phyloP scores from a whole-genome alignment of 2,797 vertebrate species.

The Muraenolepis orangiensis region DNA sequence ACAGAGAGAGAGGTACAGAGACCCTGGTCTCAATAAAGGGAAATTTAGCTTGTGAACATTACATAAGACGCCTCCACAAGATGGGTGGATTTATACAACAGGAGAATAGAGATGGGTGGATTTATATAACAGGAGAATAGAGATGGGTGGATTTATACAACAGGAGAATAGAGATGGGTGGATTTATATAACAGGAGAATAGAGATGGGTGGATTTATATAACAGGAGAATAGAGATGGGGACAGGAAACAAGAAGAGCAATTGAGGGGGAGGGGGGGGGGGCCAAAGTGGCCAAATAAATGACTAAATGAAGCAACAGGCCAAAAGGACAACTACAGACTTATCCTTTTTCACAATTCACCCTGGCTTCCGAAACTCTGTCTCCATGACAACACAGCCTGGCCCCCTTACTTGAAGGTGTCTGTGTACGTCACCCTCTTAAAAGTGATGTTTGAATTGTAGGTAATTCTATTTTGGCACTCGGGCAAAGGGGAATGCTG shows the following conservation, averaged over 20 bases:
- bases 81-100: constrained; percentile 21
- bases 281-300: background rate
- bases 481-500: background rate
- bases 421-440: background rate
- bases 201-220: constrained; percentile 24
- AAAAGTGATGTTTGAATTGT: background rate
- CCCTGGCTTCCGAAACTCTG: constrained; percentile 6
- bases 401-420: background rate
- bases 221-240: background rate
- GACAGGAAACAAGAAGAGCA: background rate
- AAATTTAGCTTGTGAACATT: constrained; percentile 29
- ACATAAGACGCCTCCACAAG: constrained; percentile 37
- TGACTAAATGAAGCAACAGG: background rate
- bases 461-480: constrained; percentile 1
- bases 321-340: background rate
- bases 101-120: background rate
- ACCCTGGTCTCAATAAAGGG: constrained; percentile 7
- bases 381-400: constrained; percentile 28
- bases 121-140: constrained; percentile 19
- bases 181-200: constrained; percentile 19
- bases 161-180: constrained; percentile 1
- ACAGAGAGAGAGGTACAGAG: background rate
- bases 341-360: background rate
- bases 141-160: constrained; percentile 22
- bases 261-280: background rate